Evolutionary conservation across 2,888 invertebrate species (phyloP), one percentile per base, ranked within the genome.

Genomic region (Apantesis nais): DNA sequence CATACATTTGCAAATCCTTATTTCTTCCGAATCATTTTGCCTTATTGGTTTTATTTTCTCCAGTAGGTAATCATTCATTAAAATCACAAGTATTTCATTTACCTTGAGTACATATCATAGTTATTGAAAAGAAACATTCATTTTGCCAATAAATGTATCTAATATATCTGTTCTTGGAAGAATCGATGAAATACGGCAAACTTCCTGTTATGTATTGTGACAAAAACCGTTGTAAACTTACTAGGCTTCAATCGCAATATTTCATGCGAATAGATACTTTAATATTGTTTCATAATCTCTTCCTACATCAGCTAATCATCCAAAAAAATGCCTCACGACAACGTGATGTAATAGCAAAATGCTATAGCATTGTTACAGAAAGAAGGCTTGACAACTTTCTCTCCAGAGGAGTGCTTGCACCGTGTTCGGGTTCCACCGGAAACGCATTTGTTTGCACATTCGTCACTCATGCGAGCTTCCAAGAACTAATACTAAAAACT

Each of bases 371-470:
- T 83, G 83, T 83, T 78, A 77, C 48, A 82, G 82, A 83, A 82
- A 83, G 79, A 85, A 80, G 78, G 69, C 77, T 83, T 78, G 78
- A 84, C 82, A 83, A 82, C 87, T 87, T 87, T 87, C 87, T 85
- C 83, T 79, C 78, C 75, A 78, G 78, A 80, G 77, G 75, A 75
- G 72, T 72, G 63, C 74, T 62, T 71, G 71, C 73, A 55, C 67
- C 29, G 70, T 74, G 69, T 73, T 66, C 34, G 70, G 74, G 69
- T 73, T 66, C 71, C 78, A 72, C 68, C 83, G 85, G 85, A 84
- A 83, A 83, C 70, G 67, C 79, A 79, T 85, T 84, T 80, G 76
- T 77, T 79, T 82, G 84, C 79, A 75, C 82, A 75, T 74, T 76
- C 80, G 79, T 78, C 79, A 67, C 74, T 74, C 67, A 72, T 80